Percentiles rank a stretch among this genome's conserved stretches.
These are phyloP conservation scores for Menidia beryllina DNA, from an alignment of 2,113 vertebrate species.

Conservation along the genomic window DNA sequence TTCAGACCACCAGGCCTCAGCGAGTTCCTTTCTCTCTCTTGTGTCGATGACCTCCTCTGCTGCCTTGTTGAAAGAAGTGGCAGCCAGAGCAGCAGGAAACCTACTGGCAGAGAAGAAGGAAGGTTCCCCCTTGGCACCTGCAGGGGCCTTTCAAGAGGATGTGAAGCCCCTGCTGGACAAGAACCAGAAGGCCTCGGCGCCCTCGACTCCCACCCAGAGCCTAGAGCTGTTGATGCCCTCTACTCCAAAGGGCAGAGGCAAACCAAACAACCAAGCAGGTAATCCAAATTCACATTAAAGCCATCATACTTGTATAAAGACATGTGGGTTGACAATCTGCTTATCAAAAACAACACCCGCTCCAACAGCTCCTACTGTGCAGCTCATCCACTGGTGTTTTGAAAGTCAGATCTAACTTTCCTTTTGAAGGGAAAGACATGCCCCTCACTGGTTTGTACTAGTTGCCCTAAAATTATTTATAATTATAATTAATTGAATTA, in stretches of 20 bases:
- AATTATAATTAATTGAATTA: too few relatives aligned
- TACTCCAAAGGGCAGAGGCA: constrained; percentile 92
- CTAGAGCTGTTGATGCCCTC: constrained; percentile 92
- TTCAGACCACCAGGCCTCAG: constrained; percentile 87
- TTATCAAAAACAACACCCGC: too few relatives aligned
- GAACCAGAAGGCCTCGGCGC: constrained; percentile 90
- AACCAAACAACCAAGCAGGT: constrained; percentile 91
- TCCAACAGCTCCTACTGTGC: too few relatives aligned
- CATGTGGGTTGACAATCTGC: too few relatives aligned
- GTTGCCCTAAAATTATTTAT: too few relatives aligned
- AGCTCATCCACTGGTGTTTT: too few relatives aligned
- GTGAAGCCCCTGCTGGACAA: constrained; percentile 91
- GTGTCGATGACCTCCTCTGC: constrained; percentile 98
- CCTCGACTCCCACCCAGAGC: constrained; percentile 88
- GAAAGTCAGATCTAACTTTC: too few relatives aligned
- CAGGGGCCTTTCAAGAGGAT: constrained; percentile 85
- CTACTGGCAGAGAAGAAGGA: constrained; percentile 95
- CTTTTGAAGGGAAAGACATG: too few relatives aligned
- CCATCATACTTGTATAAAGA: background rate
- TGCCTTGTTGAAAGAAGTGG: constrained; percentile 97
- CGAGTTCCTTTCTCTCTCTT: constrained; percentile 94
- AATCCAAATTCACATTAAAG: constrained; percentile 36
- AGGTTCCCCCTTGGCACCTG: constrained; percentile 74
- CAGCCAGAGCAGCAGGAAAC: constrained; percentile 94
- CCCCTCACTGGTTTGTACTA: too few relatives aligned